Evolutionary conservation across 2,888 invertebrate genomes (phyloP).

Genomic region (Ganaspis brasiliensis): DNA sequence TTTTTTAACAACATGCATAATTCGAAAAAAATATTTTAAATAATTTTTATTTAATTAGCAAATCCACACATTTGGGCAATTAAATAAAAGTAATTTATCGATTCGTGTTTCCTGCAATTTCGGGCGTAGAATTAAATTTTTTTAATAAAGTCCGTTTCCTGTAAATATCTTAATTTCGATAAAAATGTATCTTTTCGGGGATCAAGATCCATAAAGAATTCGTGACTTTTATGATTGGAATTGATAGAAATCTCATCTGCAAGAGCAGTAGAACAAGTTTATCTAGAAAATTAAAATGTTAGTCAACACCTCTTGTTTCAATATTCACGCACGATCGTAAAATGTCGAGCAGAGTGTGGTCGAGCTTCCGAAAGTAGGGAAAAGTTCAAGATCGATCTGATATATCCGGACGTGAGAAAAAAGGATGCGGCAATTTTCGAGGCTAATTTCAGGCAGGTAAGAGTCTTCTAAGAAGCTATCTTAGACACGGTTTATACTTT

Average conservation of each 20-base stretch:
- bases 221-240: conserved; percentile 1
- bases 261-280: conserved; percentile 1
- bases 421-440: not conserved
- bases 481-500: not conserved
- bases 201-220: not conserved
- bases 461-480: not conserved
- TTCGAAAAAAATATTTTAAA: too few relatives aligned
- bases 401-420: not conserved
- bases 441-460: conserved; percentile 7
- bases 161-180: not conserved
- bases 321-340: conserved; percentile 3
- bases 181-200: not conserved
- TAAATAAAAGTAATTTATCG: too few relatives aligned
- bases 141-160: too few relatives aligned
- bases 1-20: too few relatives aligned
- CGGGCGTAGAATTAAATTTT: too few relatives aligned
- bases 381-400: conserved; percentile 27
- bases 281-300: conserved; percentile 23
- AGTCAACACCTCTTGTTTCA: not conserved
- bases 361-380: conserved; percentile 14
- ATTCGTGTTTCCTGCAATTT: too few relatives aligned
- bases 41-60: too few relatives aligned
- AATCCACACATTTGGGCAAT: too few relatives aligned
- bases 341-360: conserved; percentile 13
- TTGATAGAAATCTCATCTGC: not conserved